phyloP scores from a whole-genome alignment of 1,140 invertebrate species.

The Luehdorfia chinensis region DNA sequence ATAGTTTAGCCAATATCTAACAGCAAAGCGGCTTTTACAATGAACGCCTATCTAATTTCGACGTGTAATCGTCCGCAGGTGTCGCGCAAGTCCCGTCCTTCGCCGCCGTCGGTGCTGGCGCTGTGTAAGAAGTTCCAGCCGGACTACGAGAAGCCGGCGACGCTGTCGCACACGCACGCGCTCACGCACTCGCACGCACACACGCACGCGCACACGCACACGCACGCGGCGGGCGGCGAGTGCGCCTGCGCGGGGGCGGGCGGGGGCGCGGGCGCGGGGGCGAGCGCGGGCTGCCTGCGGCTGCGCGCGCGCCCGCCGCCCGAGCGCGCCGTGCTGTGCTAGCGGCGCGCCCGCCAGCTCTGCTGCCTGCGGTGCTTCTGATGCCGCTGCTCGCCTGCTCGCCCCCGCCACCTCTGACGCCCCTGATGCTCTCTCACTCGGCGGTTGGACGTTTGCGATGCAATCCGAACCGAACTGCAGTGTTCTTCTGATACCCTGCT shows the following conservation, averaged over 20 bases:
- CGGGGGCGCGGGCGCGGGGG: conserved; percentile 30
- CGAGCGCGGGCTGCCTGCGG: conserved; percentile 19
- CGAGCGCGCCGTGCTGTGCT: conserved; percentile 41
- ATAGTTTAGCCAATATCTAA: too few relatives aligned
- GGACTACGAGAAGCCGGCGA: conserved; percentile 68
- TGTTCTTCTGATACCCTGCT: neutral
- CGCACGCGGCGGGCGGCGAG: conserved; percentile 23
- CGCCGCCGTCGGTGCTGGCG: conserved; percentile 68
- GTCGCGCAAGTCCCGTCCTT: conserved; percentile 64
- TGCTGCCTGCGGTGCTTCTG: conserved; percentile 34
- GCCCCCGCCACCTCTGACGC: conserved; percentile 10
- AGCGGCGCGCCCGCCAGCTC: conserved; percentile 31
- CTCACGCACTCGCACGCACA: conserved; percentile 23
- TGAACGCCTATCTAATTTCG: too few relatives aligned
- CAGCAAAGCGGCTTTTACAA: too few relatives aligned
- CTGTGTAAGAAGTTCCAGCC: conserved; percentile 75
- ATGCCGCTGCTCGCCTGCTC: conserved; percentile 24
- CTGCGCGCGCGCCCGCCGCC: conserved; percentile 30
- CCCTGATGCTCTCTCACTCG: neutral
- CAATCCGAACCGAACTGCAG: neutral
- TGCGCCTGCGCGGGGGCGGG: conserved; percentile 26
- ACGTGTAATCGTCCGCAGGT: conserved; percentile 33
- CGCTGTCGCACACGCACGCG: conserved; percentile 32
- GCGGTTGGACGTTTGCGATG: neutral
- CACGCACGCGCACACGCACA: conserved; percentile 29